Conservation (phyloP, 2,888 invertebrate genomes). For the Drosophila greeni region DNA sequence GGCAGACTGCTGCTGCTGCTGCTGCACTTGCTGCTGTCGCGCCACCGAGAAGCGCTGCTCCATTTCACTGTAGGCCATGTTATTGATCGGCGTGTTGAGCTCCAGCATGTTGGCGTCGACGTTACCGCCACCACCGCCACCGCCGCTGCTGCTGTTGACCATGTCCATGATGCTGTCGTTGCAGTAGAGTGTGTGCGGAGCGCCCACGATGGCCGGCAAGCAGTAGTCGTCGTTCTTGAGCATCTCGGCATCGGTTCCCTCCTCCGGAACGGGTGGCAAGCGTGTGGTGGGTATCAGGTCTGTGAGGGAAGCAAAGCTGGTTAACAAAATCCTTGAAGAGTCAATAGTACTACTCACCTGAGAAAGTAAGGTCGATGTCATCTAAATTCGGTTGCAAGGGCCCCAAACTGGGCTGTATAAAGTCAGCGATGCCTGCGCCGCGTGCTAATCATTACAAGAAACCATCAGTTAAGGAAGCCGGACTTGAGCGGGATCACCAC, state of each 20-base stretch:
- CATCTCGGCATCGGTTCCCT: slow-evolving; percentile 81
- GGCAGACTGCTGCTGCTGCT: slow-evolving; percentile 44
- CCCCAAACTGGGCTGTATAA: slow-evolving; percentile 98
- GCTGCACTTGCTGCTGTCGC: slow-evolving; percentile 40
- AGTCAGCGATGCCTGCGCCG: slow-evolving; percentile 93
- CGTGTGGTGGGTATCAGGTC: slow-evolving; percentile 78
- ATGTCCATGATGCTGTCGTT: slow-evolving; percentile 75
- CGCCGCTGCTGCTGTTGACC: slow-evolving; percentile 28
- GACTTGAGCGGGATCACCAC: background rate
- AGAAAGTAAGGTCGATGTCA: slow-evolving; percentile 91
- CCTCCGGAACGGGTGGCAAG: slow-evolving; percentile 83
- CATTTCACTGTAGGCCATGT: slow-evolving; percentile 70
- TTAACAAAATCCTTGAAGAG: background rate
- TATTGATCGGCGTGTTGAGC: slow-evolving; percentile 73
- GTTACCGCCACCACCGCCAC: slow-evolving; percentile 20
- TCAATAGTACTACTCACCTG: slow-evolving; percentile 80
- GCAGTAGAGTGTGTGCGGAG: slow-evolving; percentile 70
- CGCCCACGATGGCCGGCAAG: slow-evolving; percentile 66
- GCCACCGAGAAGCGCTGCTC: slow-evolving; percentile 70
- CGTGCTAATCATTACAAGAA: slow-evolving; percentile 78
- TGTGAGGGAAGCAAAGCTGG: slow-evolving; percentile 29
- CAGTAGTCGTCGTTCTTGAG: slow-evolving; percentile 79
- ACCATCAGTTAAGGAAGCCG: no score
- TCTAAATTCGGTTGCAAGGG: slow-evolving; percentile 98
- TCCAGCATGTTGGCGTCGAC: slow-evolving; percentile 78